These are phyloP conservation scores for Grapholita molesta DNA, from an alignment of 1,140 invertebrate species.

Conservation along the genomic window DNA sequence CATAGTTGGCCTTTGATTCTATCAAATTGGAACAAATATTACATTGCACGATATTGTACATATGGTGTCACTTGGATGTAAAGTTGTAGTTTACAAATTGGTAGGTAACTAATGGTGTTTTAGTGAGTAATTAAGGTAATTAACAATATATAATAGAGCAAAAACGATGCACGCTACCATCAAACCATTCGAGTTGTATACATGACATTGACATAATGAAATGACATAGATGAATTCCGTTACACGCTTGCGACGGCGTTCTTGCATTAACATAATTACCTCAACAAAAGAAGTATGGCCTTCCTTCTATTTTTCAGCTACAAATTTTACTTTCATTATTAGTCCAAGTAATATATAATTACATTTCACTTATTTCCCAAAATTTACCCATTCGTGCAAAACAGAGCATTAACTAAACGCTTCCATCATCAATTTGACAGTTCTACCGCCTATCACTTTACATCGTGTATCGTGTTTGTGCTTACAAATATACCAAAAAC, in stretches of 20 bases:
- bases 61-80: not conserved
- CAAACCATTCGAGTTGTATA: not conserved
- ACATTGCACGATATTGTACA: not conserved
- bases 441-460: not conserved
- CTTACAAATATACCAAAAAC: not conserved
- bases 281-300: no score
- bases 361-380: no score
- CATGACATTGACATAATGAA: not conserved
- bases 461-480: not conserved
- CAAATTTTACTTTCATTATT: no score
- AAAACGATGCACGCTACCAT: no score
- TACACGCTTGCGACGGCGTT: no score
- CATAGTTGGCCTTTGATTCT: not conserved
- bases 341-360: no score
- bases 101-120: not conserved
- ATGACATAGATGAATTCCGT: not conserved
- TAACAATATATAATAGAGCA: no score
- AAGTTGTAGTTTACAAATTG: not conserved
- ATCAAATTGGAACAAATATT: not conserved
- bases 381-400: no score
- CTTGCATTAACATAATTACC: no score
- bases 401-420: not conserved
- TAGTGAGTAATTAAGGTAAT: not conserved
- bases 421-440: not conserved
- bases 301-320: not conserved